Evolutionary conservation across 2,797 vertebrate genomes (phyloP).

Genomic region (Sebastes hubbsi): DNA sequence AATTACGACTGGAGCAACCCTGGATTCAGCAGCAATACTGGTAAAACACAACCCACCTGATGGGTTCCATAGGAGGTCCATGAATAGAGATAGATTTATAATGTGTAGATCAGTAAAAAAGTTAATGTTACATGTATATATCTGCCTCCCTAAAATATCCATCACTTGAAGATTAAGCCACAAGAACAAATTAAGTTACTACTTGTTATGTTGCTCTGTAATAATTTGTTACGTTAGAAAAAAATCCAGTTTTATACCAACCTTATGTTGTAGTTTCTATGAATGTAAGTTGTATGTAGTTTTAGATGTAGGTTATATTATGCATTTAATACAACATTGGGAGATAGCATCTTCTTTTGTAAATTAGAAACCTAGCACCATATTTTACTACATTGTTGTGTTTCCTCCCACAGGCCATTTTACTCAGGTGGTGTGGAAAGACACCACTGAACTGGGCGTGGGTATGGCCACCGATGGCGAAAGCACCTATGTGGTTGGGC

Average conservation of each 20-base stretch:
- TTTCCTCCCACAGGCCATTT: constrained; percentile 71
- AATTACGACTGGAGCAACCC: constrained; percentile 69
- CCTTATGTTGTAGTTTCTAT: too few species aligned
- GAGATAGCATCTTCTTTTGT: not conserved
- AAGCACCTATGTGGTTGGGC: constrained; percentile 61
- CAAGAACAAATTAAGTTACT: not conserved
- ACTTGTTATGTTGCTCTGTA: too few species aligned
- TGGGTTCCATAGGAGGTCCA: not conserved
- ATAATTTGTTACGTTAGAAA: too few species aligned
- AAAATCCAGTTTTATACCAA: not conserved
- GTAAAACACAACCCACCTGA: constrained; percentile 44
- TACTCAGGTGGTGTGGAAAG: constrained; percentile 81
- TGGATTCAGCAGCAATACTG: constrained; percentile 39
- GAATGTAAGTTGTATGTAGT: too few species aligned
- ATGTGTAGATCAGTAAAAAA: not conserved
- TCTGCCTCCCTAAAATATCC: not conserved
- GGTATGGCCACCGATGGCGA: constrained; percentile 64
- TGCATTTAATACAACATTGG: not conserved
- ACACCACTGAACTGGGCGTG: constrained; percentile 65
- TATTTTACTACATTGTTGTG: not conserved
- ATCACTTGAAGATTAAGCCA: not conserved
- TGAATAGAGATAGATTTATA: not conserved
- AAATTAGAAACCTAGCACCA: not conserved
- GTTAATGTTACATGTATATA: not conserved
- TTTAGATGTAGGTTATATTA: not conserved